Evolutionary conservation across 2,797 vertebrate genomes (phyloP), one percentile per base, ranked within the genome.

Genomic region (Geotrypetes seraphini): DNA sequence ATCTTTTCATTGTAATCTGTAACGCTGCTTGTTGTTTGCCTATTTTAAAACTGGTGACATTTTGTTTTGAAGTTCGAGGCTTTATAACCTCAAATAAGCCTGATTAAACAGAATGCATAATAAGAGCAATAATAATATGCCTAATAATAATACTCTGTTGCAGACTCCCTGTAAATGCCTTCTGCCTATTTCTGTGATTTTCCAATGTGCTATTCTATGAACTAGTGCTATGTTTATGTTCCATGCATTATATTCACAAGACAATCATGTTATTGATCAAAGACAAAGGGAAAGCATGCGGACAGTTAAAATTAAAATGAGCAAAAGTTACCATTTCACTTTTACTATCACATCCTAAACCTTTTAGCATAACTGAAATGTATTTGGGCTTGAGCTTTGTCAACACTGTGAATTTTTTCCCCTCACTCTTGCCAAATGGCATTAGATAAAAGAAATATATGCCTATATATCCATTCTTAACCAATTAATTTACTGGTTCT

Each of bases 1-100:
- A 33, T 36, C 47, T 52, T 71, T 41, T 37, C 64, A 63, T n/a
- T n/a, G n/a, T 66, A 66, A 57, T 47, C 37, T 31, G 12, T 37
- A 44, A 21, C 57, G 43, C 57, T 63, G 34, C 38, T 54, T 54
- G 22, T 63, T 26, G 47, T 57, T 60, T 59, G 34, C 42, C 55
- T 43, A n/a, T n/a, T 47, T 58, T 31, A 57, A 26, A 50, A 31
- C 37, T 39, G 31, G 36, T 61, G 51, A 38, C 52, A 57, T 59
- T 68, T 66, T 64, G 47, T 42, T 44, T 47, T 45, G 31, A 50
- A 51, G 45, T 30, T 41, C 22, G 2, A 2, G 6, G 12, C 49
- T 57, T 48, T 50, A 16, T 40, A 37, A 16, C 21, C 47, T 48
- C 30, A 33, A 14, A 43, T 27, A 37, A 40, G 18, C 31, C 50